phyloP scores from a whole-genome alignment of 2,888 invertebrate genomes.

The Spicauda simplicius region DNA sequence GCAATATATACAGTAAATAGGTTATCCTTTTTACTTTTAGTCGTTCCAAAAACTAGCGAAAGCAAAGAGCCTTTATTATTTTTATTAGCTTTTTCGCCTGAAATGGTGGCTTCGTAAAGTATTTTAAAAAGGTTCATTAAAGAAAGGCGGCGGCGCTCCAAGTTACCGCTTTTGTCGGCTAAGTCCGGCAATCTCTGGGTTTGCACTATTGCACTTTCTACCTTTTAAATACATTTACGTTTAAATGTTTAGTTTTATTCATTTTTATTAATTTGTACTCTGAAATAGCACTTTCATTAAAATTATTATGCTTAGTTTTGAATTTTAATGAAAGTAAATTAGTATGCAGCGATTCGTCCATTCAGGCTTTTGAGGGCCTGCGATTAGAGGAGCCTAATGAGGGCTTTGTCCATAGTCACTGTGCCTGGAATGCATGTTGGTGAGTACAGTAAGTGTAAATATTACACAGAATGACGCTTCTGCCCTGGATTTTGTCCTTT shows the following conservation, averaged over 20 bases:
- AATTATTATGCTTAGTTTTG: no score
- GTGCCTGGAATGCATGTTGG: no score
- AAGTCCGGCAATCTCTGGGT: neutral
- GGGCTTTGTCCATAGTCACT: no score
- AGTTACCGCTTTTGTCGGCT: neutral
- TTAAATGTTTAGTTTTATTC: neutral
- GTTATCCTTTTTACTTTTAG: neutral
- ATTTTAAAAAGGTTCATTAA: slow-evolving; percentile 13
- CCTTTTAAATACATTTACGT: neutral
- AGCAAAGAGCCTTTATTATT: neutral
- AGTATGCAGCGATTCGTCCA: no score
- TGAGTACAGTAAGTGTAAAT: no score
- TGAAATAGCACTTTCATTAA: no score
- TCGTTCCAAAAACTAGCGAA: neutral
- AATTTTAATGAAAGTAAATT: no score
- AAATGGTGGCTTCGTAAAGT: slow-evolving; percentile 4
- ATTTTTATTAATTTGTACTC: neutral
- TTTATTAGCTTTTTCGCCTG: neutral
- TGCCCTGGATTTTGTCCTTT: no score
- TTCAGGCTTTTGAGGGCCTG: no score
- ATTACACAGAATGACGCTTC: no score
- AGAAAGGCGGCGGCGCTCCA: neutral
- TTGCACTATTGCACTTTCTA: neutral
- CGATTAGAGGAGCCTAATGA: no score
- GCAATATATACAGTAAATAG: neutral